Evolutionary conservation across 2,113 vertebrate species (phyloP), one percentile per base, ranked within the genome.

Genomic region (Cathartes aura): DNA sequence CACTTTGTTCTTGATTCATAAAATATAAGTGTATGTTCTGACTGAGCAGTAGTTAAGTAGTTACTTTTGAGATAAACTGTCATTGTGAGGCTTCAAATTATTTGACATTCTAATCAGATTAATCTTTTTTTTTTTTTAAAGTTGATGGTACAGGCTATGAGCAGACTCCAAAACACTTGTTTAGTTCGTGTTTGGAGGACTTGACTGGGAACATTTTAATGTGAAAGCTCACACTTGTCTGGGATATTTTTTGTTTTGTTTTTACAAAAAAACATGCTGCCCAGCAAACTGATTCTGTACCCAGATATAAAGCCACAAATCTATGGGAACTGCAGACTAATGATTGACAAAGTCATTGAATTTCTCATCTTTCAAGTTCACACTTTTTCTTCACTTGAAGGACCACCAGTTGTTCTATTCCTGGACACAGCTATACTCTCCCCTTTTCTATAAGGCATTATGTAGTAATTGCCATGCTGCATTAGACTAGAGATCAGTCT

Each of bases 401-500:
- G 16, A 45, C 9, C 2, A 1, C 6, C 3, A 1, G 2, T 47
- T 55, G 64, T 76, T 91, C 47, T 4, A 0, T 74, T 76, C 42
- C 20, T 18, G 45, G 42, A 23, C 70, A 13, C 6, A 16, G 71
- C 83, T 68, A 2, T 30, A 0, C 36, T 47, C 3, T 7, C 16
- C 32, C 13, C 32, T 42, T 64, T 43, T 59, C 22, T 68, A 0
- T 34, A 36, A 0, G 5, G 24, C 40, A 22, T 59, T 32, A 13
- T 15, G 13, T 52, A 52, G 36, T 15, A 30, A 40, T 30, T 67
- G 40, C 58, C 1, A 0, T 21, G 56, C 19, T 2, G 4, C 2
- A 3, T 38, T 48, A 34, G 29, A 0, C 15, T 32, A 27, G 53
- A 55, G 62, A 20, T 66, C 15, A 7, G 26, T 19, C 58, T 70